Conservation (phyloP, 2,797 vertebrate species). For the Parambassis ranga region DNA sequence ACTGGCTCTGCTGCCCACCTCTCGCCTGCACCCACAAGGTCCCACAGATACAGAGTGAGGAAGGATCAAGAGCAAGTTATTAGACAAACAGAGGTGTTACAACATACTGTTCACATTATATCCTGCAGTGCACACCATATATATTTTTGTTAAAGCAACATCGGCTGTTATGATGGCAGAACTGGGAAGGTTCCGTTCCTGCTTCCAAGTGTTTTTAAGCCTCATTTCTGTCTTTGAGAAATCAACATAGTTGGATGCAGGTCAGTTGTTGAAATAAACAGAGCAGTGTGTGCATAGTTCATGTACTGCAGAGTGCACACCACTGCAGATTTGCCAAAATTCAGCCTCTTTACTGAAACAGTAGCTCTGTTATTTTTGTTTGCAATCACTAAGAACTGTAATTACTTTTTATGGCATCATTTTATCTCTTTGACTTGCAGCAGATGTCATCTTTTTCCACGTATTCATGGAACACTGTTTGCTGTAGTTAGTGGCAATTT, state of each 20-base stretch:
- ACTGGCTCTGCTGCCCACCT: conserved; percentile 39
- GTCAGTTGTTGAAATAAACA: background rate
- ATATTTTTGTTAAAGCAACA: no score
- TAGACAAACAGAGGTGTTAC: conserved; percentile 26
- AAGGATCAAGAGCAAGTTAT: conserved; percentile 37
- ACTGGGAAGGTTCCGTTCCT: background rate
- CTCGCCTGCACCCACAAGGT: conserved; percentile 45
- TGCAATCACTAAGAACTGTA: conserved; percentile 8
- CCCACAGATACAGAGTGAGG: conserved; percentile 12
- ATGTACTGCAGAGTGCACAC: no score
- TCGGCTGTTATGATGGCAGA: background rate
- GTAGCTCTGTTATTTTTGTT: conserved; percentile 51
- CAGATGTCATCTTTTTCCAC: conserved; percentile 14
- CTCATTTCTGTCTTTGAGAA: background rate
- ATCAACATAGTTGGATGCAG: background rate
- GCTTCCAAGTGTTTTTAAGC: background rate
- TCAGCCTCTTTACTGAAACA: conserved; percentile 37
- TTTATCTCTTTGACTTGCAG: conserved; percentile 23
- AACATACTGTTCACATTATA: conserved; percentile 12
- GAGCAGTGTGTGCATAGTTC: no score
- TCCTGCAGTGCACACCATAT: no score
- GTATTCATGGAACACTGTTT: background rate
- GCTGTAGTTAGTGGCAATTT: background rate
- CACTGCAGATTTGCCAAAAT: conserved; percentile 40
- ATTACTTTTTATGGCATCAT: conserved; percentile 22